Percentiles rank a stretch among this genome's conserved stretches.
Evolutionary conservation across 2,797 vertebrate species (phyloP).

Genomic region (Natrix natrix): DNA sequence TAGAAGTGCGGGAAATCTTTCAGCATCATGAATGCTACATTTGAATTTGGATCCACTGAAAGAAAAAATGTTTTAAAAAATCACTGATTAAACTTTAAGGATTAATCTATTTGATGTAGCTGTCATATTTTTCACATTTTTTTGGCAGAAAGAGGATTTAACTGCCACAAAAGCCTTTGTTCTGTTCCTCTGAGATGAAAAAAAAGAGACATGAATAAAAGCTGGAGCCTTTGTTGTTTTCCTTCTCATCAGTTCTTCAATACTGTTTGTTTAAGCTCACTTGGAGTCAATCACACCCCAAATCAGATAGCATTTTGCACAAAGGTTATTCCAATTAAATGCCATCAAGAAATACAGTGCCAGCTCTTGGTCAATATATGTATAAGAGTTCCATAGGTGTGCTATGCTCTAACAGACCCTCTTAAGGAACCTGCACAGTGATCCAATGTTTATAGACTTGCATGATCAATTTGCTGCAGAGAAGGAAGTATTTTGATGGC

Average conservation of each 20-base stretch:
- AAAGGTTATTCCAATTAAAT: slow-evolving; percentile 16
- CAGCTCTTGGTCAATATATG: not conserved
- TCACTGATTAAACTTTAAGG: slow-evolving; percentile 51
- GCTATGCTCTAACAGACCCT: not conserved
- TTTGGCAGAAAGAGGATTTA: slow-evolving; percentile 17
- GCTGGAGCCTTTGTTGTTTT: slow-evolving; percentile 16
- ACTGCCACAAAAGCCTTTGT: slow-evolving; percentile 34
- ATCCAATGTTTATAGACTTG: not conserved
- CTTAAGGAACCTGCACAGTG: not conserved
- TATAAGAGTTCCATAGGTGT: not conserved
- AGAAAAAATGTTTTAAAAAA: slow-evolving; percentile 27
- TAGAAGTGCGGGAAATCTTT: slow-evolving; percentile 47
- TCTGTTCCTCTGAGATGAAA: slow-evolving; percentile 47
- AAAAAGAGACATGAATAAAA: slow-evolving; percentile 10
- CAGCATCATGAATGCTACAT: slow-evolving; percentile 49
- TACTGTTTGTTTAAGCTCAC: not conserved
- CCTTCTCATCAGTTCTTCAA: not conserved
- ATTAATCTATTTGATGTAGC: slow-evolving; percentile 42
- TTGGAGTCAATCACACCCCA: slow-evolving; percentile 32
- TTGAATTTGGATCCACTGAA: slow-evolving; percentile 40
- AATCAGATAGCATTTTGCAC: not conserved
- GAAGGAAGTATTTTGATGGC: not conserved
- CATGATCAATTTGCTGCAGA: not conserved
- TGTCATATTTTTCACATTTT: slow-evolving; percentile 39
- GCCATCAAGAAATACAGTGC: not conserved